Conservation (phyloP, 2,797 vertebrate genomes). For the Thamnophis elegans region DNA sequence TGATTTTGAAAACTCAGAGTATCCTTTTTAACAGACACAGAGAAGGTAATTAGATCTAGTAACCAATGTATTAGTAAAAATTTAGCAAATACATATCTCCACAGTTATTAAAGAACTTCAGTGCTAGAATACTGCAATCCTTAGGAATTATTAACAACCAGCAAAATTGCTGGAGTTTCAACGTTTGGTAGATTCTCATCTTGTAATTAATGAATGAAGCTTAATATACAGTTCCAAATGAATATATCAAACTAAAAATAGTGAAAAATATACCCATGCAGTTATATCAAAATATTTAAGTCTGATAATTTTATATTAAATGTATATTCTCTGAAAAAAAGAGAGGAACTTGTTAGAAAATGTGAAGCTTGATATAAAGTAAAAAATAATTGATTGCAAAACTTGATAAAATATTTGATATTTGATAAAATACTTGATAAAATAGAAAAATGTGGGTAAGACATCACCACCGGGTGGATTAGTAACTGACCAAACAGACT, state of each 20-base stretch:
- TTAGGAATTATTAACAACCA: neutral
- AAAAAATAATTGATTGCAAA: neutral
- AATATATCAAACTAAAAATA: neutral
- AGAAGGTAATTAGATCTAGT: conserved; percentile 76
- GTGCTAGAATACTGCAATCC: neutral
- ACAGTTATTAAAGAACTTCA: neutral
- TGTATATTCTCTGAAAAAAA: neutral
- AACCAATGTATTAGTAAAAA: neutral
- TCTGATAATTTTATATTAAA: neutral
- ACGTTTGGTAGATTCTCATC: neutral
- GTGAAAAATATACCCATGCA: neutral
- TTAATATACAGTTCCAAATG: neutral
- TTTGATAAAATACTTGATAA: too few species aligned
- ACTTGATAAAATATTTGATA: too few species aligned
- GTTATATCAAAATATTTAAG: neutral
- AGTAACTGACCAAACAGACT: too few species aligned
- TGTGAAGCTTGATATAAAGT: neutral
- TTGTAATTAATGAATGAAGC: neutral
- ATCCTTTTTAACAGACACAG: conserved; percentile 97
- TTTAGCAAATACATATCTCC: neutral
- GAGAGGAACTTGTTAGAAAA: neutral
- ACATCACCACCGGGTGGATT: too few species aligned
- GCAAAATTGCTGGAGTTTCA: neutral
- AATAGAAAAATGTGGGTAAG: too few species aligned
- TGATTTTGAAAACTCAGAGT: conserved; percentile 97